phyloP scores from a whole-genome alignment of 2,797 vertebrate genomes.

The Danio albolineatus region DNA sequence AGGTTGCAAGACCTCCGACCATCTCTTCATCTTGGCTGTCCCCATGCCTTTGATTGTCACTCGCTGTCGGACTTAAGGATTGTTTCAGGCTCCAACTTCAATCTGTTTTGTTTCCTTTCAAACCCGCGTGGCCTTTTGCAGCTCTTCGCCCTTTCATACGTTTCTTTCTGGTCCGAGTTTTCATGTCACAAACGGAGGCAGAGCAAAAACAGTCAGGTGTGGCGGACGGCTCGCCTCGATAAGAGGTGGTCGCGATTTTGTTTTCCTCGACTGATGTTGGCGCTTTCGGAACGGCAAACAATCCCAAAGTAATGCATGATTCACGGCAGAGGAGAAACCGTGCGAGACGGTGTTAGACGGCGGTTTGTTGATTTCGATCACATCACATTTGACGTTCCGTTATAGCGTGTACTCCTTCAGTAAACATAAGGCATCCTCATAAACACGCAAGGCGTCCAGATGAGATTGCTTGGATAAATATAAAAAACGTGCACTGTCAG shows the following conservation, averaged over 20 bases:
- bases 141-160: slow-evolving; percentile 72
- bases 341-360: slow-evolving; percentile 6
- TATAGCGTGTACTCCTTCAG: not conserved
- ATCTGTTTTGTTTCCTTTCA: slow-evolving; percentile 44
- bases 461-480: not conserved
- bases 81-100: slow-evolving; percentile 46
- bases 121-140: slow-evolving; percentile 60
- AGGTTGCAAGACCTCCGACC: slow-evolving; percentile 36
- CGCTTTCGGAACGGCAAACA: slow-evolving; percentile 47
- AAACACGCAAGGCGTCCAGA: not conserved
- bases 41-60: slow-evolving; percentile 41
- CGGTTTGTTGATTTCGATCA: not conserved
- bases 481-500: not conserved
- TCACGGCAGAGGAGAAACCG: slow-evolving; percentile 42
- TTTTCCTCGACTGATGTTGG: slow-evolving; percentile 61
- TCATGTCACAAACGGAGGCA: slow-evolving; percentile 80
- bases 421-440: not conserved
- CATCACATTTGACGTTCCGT: slow-evolving; percentile 8
- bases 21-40: slow-evolving; percentile 28
- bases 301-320: slow-evolving; percentile 64
- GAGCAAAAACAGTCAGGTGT: slow-evolving; percentile 70
- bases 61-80: slow-evolving; percentile 31
- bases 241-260: slow-evolving; percentile 63
- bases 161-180: slow-evolving; percentile 77
- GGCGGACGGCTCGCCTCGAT: slow-evolving; percentile 67